Base-by-base conservation (phyloP, 1,140 invertebrate genomes). In the Whitmania pigra region DNA sequence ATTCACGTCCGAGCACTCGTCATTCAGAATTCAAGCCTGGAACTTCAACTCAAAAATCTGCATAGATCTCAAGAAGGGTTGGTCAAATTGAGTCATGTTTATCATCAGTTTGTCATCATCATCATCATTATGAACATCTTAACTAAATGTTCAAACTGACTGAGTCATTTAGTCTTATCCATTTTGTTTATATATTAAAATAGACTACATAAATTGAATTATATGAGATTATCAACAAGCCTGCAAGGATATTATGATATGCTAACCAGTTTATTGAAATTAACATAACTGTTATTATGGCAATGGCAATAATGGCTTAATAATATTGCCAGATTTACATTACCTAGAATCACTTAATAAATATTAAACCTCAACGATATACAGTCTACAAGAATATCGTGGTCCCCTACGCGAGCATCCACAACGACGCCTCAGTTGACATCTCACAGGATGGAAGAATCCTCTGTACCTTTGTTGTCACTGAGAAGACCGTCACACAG, bases 341-440 rank as follows among this genome's bases (percentile, higher is more conserved):
- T 6, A 36, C 31, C 6, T 36, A 3, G 31, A 36, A 36, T 36
- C n/a, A n/a, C n/a, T n/a, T 36, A 36, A 36, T 36, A 36, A 6
- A 36, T 36, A 6, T 36, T 36, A 36, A 6, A 36, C 31, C 31
- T 6, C 9, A 9, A 20, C 54, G 9, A 20, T 25, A 9, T 85
- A 17, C 76, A 90, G 88, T 85, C 76, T 81, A 86, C 67, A 87
- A 87, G 74, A 92, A 92, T 79, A 81, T 93, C 54, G 87, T 93
- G 13, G 90, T 92, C 5, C 84, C 85, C 53, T 87, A 89, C 78
- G 92, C 90, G 80, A 90, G 88, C 79, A 89, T 93, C 60, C 89
- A 91, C 77, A 93, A 92, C 78, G 90, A 92, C 79, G 89, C 90
- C 0, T 91, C 88, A 80, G 88, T 92, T 73, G 90, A 91, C 79